A percentile compares a stretch with the other conserved stretches of the same genome.
Conservation (phyloP, 2,888 invertebrate species). For the Petrophora chlorosata region DNA sequence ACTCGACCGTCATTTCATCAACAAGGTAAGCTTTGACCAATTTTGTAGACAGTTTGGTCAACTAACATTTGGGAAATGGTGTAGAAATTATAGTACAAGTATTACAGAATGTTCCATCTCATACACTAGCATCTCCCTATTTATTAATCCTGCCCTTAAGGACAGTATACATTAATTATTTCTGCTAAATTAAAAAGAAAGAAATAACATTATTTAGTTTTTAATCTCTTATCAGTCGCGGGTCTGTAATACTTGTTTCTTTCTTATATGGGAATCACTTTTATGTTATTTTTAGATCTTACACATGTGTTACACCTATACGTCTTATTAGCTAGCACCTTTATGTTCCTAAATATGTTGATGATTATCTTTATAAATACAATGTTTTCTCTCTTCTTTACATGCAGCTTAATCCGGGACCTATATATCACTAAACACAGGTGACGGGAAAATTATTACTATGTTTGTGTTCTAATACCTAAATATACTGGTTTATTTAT, state of each 20-base stretch:
- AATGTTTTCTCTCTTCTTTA: constrained; percentile 80
- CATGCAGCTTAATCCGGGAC: constrained; percentile 84
- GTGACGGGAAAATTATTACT: constrained; percentile 79
- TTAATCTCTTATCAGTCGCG: constrained; percentile 1
- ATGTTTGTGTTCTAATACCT: constrained; percentile 57
- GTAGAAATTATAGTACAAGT: constrained; percentile 38
- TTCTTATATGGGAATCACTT: constrained; percentile 3
- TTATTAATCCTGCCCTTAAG: too few relatives aligned
- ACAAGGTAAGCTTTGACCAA: constrained; percentile 86
- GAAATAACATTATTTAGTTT: neutral
- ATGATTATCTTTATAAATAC: constrained; percentile 65
- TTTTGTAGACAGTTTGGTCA: constrained; percentile 46
- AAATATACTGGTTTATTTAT: constrained; percentile 29
- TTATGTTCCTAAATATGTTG: constrained; percentile 34
- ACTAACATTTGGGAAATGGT: constrained; percentile 52
- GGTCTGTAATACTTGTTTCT: constrained; percentile 6
- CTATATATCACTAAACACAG: constrained; percentile 83
- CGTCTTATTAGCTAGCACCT: constrained; percentile 35
- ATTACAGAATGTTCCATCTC: constrained; percentile 25
- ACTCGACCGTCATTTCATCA: constrained; percentile 96
- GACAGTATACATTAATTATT: neutral
- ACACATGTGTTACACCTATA: constrained; percentile 8
- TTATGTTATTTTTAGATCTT: neutral
- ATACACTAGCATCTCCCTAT: too few relatives aligned
- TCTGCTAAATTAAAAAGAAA: too few relatives aligned